A percentile compares a stretch with the other conserved stretches of the same genome.
These are phyloP conservation scores for Callopanchax toddi DNA, from an alignment of 2,113 vertebrate species.

Conservation along the genomic window DNA sequence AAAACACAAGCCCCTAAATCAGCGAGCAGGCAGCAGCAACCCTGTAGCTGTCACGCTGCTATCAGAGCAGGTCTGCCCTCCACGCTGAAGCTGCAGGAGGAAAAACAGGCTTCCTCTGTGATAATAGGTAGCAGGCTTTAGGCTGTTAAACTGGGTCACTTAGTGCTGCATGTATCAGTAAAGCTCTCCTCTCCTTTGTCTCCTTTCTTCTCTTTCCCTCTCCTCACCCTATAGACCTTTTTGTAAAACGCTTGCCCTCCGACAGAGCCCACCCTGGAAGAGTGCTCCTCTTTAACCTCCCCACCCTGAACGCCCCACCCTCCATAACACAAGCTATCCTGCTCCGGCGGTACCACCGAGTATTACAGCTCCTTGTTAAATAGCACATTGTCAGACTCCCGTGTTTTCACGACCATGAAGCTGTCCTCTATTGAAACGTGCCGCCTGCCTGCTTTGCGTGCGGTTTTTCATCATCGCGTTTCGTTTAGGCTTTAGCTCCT, in stretches of 20 bases:
- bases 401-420: conserved; percentile 38
- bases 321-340: conserved; percentile 51
- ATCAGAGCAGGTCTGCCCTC: conserved; percentile 54
- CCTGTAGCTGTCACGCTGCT: conserved; percentile 66
- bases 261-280: conserved; percentile 12
- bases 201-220: conserved; percentile 8
- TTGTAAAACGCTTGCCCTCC: conserved; percentile 25
- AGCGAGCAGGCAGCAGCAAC: conserved; percentile 58
- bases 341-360: conserved; percentile 43
- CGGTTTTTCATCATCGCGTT: conserved; percentile 50
- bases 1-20: conserved; percentile 67
- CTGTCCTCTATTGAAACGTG: conserved; percentile 18
- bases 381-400: conserved; percentile 15
- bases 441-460: conserved; percentile 32
- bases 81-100: conserved; percentile 47
- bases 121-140: conserved; percentile 69
- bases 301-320: conserved; percentile 17
- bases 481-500: conserved; percentile 19
- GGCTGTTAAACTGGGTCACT: conserved; percentile 68
- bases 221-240: conserved; percentile 21
- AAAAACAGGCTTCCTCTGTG: conserved; percentile 55
- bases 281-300: conserved; percentile 7
- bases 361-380: conserved; percentile 21
- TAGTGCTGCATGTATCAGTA: conserved; percentile 43
- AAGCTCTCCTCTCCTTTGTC: conserved; percentile 32